Evolutionary conservation across 2,113 vertebrate genomes (phyloP), one percentile per base, ranked within the genome.

Genomic region (Himantopus leucocephalus): DNA sequence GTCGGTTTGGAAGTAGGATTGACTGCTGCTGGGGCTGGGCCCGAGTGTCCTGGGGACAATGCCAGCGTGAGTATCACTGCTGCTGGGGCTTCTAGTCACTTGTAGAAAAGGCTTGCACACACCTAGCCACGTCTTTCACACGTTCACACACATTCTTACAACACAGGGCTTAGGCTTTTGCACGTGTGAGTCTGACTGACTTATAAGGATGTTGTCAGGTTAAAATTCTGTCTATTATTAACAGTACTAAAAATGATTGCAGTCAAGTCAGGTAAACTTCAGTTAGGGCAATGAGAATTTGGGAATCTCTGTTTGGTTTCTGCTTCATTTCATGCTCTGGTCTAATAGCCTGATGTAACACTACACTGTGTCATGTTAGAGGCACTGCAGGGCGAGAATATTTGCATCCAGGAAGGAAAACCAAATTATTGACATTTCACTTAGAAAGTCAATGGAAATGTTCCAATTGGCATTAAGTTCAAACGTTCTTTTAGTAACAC

Each of bases 21-120:
- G 99, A 99, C 98, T 99, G 99, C 99, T 99, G 99, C 98, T 99
- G 99, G 99, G 99, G 99, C 91, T 99, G 99, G 99, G 98, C 98
- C 6, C 98, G 99, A 2, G 98, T 97, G 80, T 98, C 99, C 85
- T 99, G 99, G 99, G 99, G 99, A 92, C 99, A 99, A 20, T 99
- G 99, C 97, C 99, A 99, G 94, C 99, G 99, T 99, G 98, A 99
- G 99, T 99, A 98, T 92, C 64, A 2, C 35, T 87, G 53, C 91
- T 94, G 97, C 95, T 74, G 95, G 96, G 96, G 97, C 96, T 97
- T 97, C 81, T 88, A 60, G 97, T 83, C 64, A 94, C 87, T 87
- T 76, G 60, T 94, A 97, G 97, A n/a, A 87, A 90, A 94, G 95
- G 98, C 98, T 97, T 97, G 90, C 92, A 47, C 73, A 94, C 95